phyloP scores from a whole-genome alignment of 2,888 invertebrate genomes.

The Nymphalis polychloros region DNA sequence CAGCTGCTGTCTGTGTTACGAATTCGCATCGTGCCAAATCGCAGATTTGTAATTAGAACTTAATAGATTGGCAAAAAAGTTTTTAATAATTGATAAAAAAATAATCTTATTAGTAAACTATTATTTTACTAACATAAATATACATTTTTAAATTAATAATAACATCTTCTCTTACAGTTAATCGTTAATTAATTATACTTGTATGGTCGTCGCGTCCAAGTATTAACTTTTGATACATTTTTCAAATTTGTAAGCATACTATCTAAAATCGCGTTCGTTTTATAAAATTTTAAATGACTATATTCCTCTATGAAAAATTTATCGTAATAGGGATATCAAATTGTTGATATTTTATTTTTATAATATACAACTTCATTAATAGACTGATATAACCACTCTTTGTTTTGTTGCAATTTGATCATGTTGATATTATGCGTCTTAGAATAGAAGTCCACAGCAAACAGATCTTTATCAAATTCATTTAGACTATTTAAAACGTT shows the following conservation, averaged over 20 bases:
- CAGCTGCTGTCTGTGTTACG: too few species aligned
- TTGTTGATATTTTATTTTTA: slow-evolving; percentile 40
- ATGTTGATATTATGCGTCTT: slow-evolving; percentile 44
- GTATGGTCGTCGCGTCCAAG: slow-evolving; percentile 41
- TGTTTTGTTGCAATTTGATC: slow-evolving; percentile 36
- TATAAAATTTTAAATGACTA: slow-evolving; percentile 43
- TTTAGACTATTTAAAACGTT: slow-evolving; percentile 35
- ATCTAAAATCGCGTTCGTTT: slow-evolving; percentile 39
- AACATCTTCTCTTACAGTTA: too few species aligned
- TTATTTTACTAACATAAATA: too few species aligned
- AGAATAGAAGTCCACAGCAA: slow-evolving; percentile 47
- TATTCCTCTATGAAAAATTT: slow-evolving; percentile 50
- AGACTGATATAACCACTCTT: slow-evolving; percentile 39
- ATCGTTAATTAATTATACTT: background rate
- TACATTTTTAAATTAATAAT: too few species aligned
- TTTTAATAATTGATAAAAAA: too few species aligned
- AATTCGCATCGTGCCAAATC: too few species aligned
- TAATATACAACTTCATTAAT: slow-evolving; percentile 39
- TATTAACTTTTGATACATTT: slow-evolving; percentile 32
- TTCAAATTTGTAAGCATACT: slow-evolving; percentile 38
- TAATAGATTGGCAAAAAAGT: too few species aligned
- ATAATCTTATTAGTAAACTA: too few species aligned
- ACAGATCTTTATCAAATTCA: slow-evolving; percentile 39
- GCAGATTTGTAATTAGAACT: too few species aligned
- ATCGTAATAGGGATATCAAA: slow-evolving; percentile 47